Base-by-base conservation (phyloP, 2,888 invertebrate species). In the Netelia melanura region DNA sequence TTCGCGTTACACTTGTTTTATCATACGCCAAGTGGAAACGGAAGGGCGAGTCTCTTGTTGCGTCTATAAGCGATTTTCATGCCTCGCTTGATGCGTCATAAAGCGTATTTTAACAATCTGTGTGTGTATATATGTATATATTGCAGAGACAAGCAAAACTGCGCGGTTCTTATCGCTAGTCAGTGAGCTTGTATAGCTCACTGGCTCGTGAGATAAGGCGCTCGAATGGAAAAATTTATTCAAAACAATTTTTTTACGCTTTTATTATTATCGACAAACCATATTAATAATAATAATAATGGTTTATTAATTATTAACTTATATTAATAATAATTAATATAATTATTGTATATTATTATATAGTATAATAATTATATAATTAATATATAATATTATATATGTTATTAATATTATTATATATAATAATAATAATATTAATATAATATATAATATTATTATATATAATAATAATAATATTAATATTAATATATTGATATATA, bases 11-110 rank as follows among this genome's bases (percentile, higher is more conserved):
- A 74, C 78, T 75, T 83, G 74, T 21, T 67, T 58, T 11, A 70
- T 67, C 44, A 74, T 79, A 62, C 64, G 48, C 44, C 48, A 52
- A 58, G 64, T 75, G 70, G 62, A 79, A 83, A 68, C 74, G 83
- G 83, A 83, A 83, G 75, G 75, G 74, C 74, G 78, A 48, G 75
- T 75, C 67, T 61, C 52, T 61, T 54, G 78, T 61, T 67, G 56
- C 48, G 54, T 74, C 68, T 74, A 10, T 44, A 48, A 70, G 70
- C 68, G 58, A 76, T 79, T 83, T 83, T 83, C 70, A 80, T 80
- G 83, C 79, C 44, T 81, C 77, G 67, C 43, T 54, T 52, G 80
- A 71, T 75, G 71, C 83, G 75, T 75, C 74, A 79, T 74, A 64
- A 23, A n/a, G 62, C 64, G n/a, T 61, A 70, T 54, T 48, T 62